Conservation (phyloP, 2,113 vertebrate genomes). For the Crotophaga sulcirostris region DNA sequence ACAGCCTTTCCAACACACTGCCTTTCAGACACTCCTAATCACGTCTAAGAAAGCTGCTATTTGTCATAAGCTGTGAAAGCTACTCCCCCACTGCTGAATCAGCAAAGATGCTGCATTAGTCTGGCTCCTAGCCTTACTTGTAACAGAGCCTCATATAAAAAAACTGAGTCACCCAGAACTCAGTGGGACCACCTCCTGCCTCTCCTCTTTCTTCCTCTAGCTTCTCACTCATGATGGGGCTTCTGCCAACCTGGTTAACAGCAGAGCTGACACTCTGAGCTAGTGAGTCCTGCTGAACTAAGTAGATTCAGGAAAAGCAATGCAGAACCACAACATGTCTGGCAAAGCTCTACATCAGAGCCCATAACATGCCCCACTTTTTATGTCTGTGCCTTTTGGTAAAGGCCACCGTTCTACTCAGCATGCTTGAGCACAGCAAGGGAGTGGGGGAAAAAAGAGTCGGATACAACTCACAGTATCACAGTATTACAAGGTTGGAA, state of each 20-base stretch:
- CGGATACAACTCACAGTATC: no score
- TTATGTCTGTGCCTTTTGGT: not conserved
- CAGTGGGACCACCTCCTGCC: not conserved
- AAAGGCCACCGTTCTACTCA: not conserved
- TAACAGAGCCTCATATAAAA: not conserved
- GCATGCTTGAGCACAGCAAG: not conserved
- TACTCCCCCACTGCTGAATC: not conserved
- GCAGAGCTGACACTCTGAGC: not conserved
- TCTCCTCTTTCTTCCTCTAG: not conserved
- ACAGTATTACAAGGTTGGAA: no score
- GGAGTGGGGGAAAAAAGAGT: not conserved
- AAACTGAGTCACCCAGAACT: not conserved
- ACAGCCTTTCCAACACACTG: not conserved
- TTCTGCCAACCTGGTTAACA: not conserved
- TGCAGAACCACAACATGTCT: accelerated
- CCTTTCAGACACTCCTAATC: not conserved
- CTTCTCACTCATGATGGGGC: not conserved
- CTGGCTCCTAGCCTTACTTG: not conserved
- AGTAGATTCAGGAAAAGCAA: not conserved
- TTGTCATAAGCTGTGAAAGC: not conserved
- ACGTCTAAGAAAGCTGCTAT: not conserved
- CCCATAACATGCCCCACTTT: not conserved
- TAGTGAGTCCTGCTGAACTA: not conserved
- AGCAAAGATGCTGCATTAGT: not conserved
- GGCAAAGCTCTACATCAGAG: not conserved